Conservation (phyloP, 2,113 vertebrate species). For the Hydrolagus affinis region DNA sequence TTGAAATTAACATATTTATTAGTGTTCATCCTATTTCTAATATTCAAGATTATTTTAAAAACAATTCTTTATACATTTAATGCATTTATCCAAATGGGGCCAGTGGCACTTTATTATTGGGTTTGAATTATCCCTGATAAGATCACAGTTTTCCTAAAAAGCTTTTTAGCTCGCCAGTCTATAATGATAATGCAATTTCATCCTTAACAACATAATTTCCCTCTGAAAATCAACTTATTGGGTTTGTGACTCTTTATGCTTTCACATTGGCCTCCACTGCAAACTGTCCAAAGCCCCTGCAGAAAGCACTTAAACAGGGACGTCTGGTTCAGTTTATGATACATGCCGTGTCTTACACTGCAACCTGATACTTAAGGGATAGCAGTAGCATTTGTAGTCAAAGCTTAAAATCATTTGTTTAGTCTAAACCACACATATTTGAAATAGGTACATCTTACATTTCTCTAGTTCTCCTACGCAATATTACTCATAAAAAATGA, state of each 20-base stretch:
- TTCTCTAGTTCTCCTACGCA: background rate
- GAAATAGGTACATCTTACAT: background rate
- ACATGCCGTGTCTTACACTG: background rate
- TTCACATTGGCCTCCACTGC: background rate
- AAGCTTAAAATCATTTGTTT: background rate
- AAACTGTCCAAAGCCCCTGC: background rate
- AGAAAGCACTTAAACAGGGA: background rate
- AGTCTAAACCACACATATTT: background rate
- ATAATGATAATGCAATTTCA: constrained; percentile 12
- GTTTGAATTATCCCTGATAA: background rate
- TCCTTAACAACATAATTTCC: background rate
- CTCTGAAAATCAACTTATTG: constrained; percentile 9
- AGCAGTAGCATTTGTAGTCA: background rate
- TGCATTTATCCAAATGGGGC: background rate
- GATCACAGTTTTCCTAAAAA: background rate
- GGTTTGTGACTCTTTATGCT: background rate
- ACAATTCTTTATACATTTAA: background rate
- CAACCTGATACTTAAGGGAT: background rate
- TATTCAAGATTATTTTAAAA: background rate
- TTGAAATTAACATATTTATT: too few relatives aligned
- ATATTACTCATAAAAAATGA: background rate
- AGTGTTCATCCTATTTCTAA: background rate
- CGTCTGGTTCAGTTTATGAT: background rate
- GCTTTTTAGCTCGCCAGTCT: background rate
- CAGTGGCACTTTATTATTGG: background rate